Percentiles rank a stretch among this genome's conserved stretches.
Conservation (phyloP, 2,797 vertebrate species). For the Triplophysa yarkandensis region DNA sequence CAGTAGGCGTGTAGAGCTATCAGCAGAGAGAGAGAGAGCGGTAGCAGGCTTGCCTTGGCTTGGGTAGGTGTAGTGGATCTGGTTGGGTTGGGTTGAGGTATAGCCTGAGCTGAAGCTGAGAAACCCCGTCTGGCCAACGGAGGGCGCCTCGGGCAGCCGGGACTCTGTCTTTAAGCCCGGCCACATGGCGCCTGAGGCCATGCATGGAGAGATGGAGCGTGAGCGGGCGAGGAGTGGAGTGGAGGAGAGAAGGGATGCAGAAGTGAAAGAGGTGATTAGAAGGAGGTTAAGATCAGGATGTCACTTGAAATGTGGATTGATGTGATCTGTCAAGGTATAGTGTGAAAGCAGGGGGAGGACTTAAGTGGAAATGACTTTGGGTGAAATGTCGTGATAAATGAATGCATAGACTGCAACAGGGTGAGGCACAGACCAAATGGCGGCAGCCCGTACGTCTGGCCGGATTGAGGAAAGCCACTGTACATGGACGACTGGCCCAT, state of each 20-base stretch:
- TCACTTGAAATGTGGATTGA: slow-evolving; percentile 55
- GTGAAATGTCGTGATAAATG: slow-evolving; percentile 10
- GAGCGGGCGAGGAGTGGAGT: slow-evolving; percentile 40
- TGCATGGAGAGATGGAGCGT: slow-evolving; percentile 54
- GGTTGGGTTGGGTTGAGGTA: slow-evolving; percentile 90
- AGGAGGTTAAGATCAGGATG: slow-evolving; percentile 48
- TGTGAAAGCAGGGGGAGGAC: slow-evolving; percentile 63
- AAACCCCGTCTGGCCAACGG: slow-evolving; percentile 94
- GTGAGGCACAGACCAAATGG: slow-evolving; percentile 87
- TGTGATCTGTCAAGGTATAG: slow-evolving; percentile 58
- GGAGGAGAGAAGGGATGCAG: slow-evolving; percentile 39
- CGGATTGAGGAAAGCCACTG: slow-evolving; percentile 88
- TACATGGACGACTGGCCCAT: slow-evolving; percentile 90
- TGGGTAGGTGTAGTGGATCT: slow-evolving; percentile 96
- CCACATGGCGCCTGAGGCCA: slow-evolving; percentile 93
- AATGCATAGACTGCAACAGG: slow-evolving; percentile 37
- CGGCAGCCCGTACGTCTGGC: slow-evolving; percentile 94
- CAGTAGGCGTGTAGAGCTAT: slow-evolving; percentile 1
- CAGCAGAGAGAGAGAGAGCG: slow-evolving; percentile 15
- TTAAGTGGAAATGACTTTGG: slow-evolving; percentile 55
- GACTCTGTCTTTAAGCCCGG: slow-evolving; percentile 98
- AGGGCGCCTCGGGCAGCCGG: slow-evolving; percentile 91
- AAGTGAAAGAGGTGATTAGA: slow-evolving; percentile 53
- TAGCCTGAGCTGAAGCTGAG: slow-evolving; percentile 96
- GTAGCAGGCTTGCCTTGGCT: slow-evolving; percentile 90